Percentiles rank a stretch among this genome's conserved stretches.
phyloP scores from a whole-genome alignment of 2,113 vertebrate genomes.

The Myiozetetes cayanensis region DNA sequence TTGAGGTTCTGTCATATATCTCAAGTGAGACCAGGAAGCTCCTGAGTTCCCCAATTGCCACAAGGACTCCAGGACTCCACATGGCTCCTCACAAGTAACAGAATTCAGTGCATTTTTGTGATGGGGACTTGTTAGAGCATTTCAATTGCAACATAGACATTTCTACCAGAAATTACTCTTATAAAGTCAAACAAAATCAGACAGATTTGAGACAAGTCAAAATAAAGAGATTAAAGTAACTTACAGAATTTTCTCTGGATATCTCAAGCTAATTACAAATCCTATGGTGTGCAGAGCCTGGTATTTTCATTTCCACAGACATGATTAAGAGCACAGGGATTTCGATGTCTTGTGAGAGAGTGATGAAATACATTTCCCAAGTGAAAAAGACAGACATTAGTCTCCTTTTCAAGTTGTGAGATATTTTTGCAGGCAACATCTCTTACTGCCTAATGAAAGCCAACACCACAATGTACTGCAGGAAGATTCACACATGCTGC shows the following conservation, averaged over 20 bases:
- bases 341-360: constrained; percentile 21
- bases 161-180: constrained; percentile 17
- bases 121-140: neutral
- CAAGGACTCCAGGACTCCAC: neutral
- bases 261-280: constrained; percentile 55
- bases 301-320: constrained; percentile 21
- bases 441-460: neutral
- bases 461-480: neutral
- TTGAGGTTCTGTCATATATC: neutral
- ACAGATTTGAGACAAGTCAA: constrained; percentile 21
- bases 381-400: neutral
- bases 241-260: constrained; percentile 40
- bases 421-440: neutral
- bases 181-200: constrained; percentile 35
- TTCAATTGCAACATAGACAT: constrained; percentile 23
- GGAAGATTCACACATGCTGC: neutral
- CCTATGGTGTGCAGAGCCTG: neutral
- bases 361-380: constrained; percentile 37
- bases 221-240: constrained; percentile 24
- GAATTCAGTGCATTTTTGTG: constrained; percentile 7
- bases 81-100: neutral
- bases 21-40: neutral
- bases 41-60: neutral
- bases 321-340: constrained; percentile 37
- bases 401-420: neutral